Evolutionary conservation across 2,113 vertebrate genomes (phyloP), one percentile per base, ranked within the genome.

Genomic region (Hypanus sabinus): DNA sequence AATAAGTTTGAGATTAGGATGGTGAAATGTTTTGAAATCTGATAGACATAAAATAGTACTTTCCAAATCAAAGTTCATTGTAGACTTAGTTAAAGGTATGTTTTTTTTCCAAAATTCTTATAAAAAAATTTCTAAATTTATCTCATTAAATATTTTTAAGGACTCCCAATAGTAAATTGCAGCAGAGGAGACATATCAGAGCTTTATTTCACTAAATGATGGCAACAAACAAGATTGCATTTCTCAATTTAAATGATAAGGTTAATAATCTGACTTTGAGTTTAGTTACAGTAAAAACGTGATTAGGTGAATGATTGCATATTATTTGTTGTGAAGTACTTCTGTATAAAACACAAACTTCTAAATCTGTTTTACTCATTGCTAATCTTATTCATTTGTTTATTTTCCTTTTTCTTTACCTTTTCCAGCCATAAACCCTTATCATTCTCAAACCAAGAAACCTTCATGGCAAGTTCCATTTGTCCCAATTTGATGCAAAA

Each of bases 81-180:
- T 27, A 73, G 73, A 5, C 10, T 73, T 71, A 70, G 1, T 73
- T 92, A 70, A 0, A 68, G 1, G 62, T 70, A 62, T 11, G 6
- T 38, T 75, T 71, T 73, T 68, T 93, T 46, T 93, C 73, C 70
- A 73, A 93, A 93, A 11, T 14, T 55, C 9, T 93, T 91, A n/a
- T 27, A 38, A 73, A 55, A 55, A n/a, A 38, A 60, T 73, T 93
- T 24, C 65, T 16, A 93, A 93, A 93, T 93, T 38, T 73, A 73
- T 36, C 68, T 73, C 68, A 55, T 75, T 46, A 93, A 92, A 46
- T 71, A 71, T 24, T 65, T 71, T 92, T 27, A 46, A 68, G 65
- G 65, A 33, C 68, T 92, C 90, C 68, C 22, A 71, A 92, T 33
- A 36, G n/a, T 92, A 92, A 92, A 92, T 65, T 92, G n/a, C 90